These are phyloP conservation scores for Corythucha ciliata DNA, from an alignment of 2,888 invertebrate species.

Conservation along the genomic window DNA sequence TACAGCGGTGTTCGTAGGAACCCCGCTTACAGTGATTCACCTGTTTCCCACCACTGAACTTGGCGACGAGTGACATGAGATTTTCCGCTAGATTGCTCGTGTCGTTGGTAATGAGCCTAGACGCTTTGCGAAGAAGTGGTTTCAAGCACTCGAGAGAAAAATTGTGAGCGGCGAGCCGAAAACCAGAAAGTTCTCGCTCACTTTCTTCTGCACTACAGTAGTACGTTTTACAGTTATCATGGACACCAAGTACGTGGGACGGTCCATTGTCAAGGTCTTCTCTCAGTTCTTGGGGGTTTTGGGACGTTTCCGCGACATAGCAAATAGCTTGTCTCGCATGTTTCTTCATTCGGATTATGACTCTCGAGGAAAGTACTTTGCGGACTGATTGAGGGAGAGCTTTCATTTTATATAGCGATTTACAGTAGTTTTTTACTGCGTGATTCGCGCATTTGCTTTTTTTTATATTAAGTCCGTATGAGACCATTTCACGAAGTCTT, in stretches of 20 bases:
- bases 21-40: conserved; percentile 8
- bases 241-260: conserved; percentile 22
- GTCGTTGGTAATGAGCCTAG: conserved; percentile 12
- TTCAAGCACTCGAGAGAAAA: conserved; percentile 13
- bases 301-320: neutral
- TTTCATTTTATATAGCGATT: neutral
- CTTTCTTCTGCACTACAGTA: conserved; percentile 12
- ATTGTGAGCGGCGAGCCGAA: conserved; percentile 6
- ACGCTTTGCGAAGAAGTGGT: conserved; percentile 17
- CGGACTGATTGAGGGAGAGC: neutral
- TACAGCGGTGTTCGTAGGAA: neutral
- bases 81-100: conserved; percentile 26
- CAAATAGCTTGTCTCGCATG: conserved; percentile 7
- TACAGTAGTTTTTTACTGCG: conserved; percentile 12
- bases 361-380: neutral
- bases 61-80: conserved; percentile 24
- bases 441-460: conserved; percentile 14
- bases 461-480: neutral
- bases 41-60: conserved; percentile 22
- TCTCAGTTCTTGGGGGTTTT: neutral
- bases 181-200: conserved; percentile 9
- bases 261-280: conserved; percentile 16
- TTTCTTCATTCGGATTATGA: neutral
- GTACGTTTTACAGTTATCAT: conserved; percentile 18
- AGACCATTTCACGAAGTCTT: conserved; percentile 28